Evolutionary conservation across 2,113 vertebrate genomes (phyloP), one percentile per base, ranked within the genome.

Genomic region (Sclerurus mexicanus): DNA sequence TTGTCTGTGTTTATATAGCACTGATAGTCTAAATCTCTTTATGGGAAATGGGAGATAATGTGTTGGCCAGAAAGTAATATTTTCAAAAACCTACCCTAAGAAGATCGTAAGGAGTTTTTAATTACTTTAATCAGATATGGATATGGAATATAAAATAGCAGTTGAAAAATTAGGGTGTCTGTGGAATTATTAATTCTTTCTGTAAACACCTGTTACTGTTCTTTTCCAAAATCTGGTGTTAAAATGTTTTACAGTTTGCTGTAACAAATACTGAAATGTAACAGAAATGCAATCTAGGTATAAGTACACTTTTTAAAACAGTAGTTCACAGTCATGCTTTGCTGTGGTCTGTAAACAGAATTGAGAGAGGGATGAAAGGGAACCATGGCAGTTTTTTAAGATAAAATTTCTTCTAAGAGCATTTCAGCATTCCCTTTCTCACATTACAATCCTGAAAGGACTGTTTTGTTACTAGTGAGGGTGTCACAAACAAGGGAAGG

Each of bases 311-410:
- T 75, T 18, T 10, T 30, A 2, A 23, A 50, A 20, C 44, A 60
- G 4, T 31, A 71, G 10, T 66, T 67, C 55, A 50, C 55, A 50
- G 16, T 71, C 72, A 31, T 7, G 4, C 28, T 37, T 80, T 60
- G 27, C 27, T 79, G 3, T 76, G 19, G 18, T 60, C 10, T 86
- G 4, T 62, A 37, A 81, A 67, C 6, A 63, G 25, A 84, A 46
- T 21, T 85, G 66, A 69, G 37, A 28, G 53, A 25, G 14, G 14
- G 21, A 42, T 88, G 46, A 73, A 92, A 39, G 66, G 25, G n/a
- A 33, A 52, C 30, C 3, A n/a, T 17, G 1, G 11, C 3, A 0
- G 11, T 47, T 42, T 86, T 73, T 50, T 15, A 49, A 46, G 49
- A 12, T 30, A 44, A 77, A 50, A 40, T 69, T 56, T 24, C 25